Evolutionary conservation across 2,113 vertebrate species (phyloP), one percentile per base, ranked within the genome.

Genomic region (Heloderma charlesbogerti): DNA sequence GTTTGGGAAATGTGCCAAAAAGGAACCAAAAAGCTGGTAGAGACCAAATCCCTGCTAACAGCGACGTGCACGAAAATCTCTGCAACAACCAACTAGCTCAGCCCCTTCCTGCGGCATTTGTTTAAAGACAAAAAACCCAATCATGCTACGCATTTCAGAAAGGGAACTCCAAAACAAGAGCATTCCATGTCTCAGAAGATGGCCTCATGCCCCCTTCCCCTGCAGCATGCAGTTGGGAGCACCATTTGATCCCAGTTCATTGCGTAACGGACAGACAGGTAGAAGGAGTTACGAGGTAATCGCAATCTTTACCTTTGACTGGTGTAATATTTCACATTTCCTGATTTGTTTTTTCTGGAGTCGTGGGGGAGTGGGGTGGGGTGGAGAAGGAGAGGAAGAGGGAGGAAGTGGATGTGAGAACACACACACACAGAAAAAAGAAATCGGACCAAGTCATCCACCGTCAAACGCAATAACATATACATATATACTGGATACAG

Each of bases 301-400:
- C 4, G 40, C 18, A 45, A 20, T 20, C 90, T 94, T 98, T 98
- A 98, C 98, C 98, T 98, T 97, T 97, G 96, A 93, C 96, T 97
- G 98, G 95, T 95, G 97, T 94, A 97, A 96, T 97, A 97, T 95
- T 96, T 98, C 97, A 97, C 96, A 97, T 93, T 97, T 96, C 98
- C 97, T 96, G 97, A 96, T 96, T 95, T 98, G 96, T 95, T 97
- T 98, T 98, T 98, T 96, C 98, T 98, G 96, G 94, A 97, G 96
- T 91, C n/a, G 88, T 94, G 95, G 89, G 93, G 94, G 92, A 84
- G 66, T 29, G 29, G 66, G 29, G 88, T 1, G 7, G 51, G 45
- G 12, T 34, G 15, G 16, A 5, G 29, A 3, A 37, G 10, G 51
- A 4, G 40, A 22, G 79, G n/a, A 71, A 34, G 51, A 40, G 82